phyloP scores from a whole-genome alignment of 2,888 invertebrate genomes.

The Sesamia inferens region DNA sequence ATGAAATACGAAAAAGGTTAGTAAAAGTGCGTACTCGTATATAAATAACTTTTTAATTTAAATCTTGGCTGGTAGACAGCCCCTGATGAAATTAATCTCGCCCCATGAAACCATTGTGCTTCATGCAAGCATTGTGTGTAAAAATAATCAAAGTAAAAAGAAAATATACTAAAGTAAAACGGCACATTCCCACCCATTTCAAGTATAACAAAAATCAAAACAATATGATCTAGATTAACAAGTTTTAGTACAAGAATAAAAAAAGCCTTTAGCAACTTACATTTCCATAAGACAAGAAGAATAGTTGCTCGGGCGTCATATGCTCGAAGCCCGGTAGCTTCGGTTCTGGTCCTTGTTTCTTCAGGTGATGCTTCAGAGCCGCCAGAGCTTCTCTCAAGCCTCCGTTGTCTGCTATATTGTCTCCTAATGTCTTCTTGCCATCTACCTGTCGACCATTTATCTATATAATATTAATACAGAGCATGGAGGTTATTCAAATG shows the following conservation, averaged over 20 bases:
- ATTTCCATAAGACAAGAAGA: conserved; percentile 95
- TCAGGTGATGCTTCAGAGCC: conserved; percentile 91
- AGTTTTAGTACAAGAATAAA: background rate
- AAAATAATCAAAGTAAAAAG: too few relatives aligned
- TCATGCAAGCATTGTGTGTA: too few relatives aligned
- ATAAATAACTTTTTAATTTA: too few relatives aligned
- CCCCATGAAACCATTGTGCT: too few relatives aligned
- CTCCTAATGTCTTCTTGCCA: conserved; percentile 93
- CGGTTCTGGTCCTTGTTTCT: conserved; percentile 89
- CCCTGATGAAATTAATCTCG: background rate
- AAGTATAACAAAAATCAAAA: too few relatives aligned
- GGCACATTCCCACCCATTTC: too few relatives aligned
- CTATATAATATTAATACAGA: background rate
- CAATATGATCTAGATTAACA: too few relatives aligned
- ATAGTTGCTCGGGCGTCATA: conserved; percentile 93
- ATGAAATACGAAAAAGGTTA: background rate
- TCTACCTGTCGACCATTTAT: conserved; percentile 89
- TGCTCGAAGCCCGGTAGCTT: conserved; percentile 93
- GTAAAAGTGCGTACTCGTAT: background rate
- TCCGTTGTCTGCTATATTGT: conserved; percentile 96
- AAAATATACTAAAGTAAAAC: too few relatives aligned
- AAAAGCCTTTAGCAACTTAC: conserved; percentile 83
- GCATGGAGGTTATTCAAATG: background rate
- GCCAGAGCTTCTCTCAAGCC: conserved; percentile 93
- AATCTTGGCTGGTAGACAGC: background rate